Conservation (phyloP, 1,140 invertebrate species). For the Drosophila prosaltans region DNA sequence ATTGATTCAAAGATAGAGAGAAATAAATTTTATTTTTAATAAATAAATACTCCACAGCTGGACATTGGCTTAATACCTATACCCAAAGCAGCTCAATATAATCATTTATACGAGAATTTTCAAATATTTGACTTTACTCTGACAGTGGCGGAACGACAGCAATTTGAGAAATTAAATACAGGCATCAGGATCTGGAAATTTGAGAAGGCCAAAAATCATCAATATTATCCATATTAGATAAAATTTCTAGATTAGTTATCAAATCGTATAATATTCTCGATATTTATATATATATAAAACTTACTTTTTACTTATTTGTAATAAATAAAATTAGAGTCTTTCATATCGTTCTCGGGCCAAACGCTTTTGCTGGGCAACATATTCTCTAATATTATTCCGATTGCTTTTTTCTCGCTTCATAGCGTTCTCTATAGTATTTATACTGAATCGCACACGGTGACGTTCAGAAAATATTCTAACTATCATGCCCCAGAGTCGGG, state of each 20-base stretch:
- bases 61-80: constrained; percentile 90
- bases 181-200: constrained; percentile 52
- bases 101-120: constrained; percentile 89
- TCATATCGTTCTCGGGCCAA: constrained; percentile 15
- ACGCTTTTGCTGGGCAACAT: constrained; percentile 16
- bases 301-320: background rate
- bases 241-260: background rate
- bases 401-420: constrained; percentile 2
- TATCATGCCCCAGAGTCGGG: constrained; percentile 15
- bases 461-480: background rate
- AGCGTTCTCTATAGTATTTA: constrained; percentile 1
- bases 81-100: constrained; percentile 90
- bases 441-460: constrained; percentile 11
- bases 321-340: background rate
- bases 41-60: constrained; percentile 83
- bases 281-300: background rate
- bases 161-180: constrained; percentile 85
- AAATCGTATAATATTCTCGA: too few species aligned
- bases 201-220: constrained; percentile 51
- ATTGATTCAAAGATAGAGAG: background rate
- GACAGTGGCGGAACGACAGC: constrained; percentile 85
- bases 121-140: constrained; percentile 91
- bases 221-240: constrained; percentile 47
- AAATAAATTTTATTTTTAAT: constrained; percentile 4
- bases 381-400: constrained; percentile 20